These are phyloP conservation scores for Amiota communis DNA, from an alignment of 2,888 invertebrate species.

Conservation along the genomic window DNA sequence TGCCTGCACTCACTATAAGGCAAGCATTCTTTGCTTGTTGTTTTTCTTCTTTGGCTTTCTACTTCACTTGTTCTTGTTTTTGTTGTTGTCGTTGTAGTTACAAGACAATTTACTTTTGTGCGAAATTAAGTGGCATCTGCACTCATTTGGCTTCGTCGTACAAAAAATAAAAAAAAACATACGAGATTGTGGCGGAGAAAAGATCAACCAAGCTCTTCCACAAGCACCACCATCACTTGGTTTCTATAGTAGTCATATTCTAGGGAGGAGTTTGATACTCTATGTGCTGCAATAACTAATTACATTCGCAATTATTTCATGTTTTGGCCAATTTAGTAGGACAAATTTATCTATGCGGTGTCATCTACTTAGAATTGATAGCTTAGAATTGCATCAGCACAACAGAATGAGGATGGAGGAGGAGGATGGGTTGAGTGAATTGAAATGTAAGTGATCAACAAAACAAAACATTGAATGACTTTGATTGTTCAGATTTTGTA, in stretches of 20 bases:
- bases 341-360: slow-evolving; percentile 74
- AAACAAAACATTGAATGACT: slow-evolving; percentile 49
- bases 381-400: slow-evolving; percentile 49
- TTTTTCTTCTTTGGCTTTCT: slow-evolving; percentile 43
- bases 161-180: slow-evolving; percentile 48
- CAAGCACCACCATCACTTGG: slow-evolving; percentile 18
- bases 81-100: slow-evolving; percentile 57
- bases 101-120: slow-evolving; percentile 72
- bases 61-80: slow-evolving; percentile 22
- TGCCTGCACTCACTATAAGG: background rate
- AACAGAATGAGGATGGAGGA: slow-evolving; percentile 39
- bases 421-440: slow-evolving; percentile 32
- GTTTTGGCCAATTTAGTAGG: slow-evolving; percentile 74
- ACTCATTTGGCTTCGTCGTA: slow-evolving; percentile 62
- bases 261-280: no score
- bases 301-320: slow-evolving; percentile 75
- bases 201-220: slow-evolving; percentile 25
- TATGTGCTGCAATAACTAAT: slow-evolving; percentile 61
- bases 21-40: slow-evolving; percentile 59
- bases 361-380: slow-evolving; percentile 74
- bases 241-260: no score
- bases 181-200: slow-evolving; percentile 38
- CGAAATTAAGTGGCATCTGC: slow-evolving; percentile 70
- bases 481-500: slow-evolving; percentile 50
- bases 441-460: background rate